Evolutionary conservation across 1,140 invertebrate species (phyloP), one percentile per base, ranked within the genome.

Genomic region (Portunus trituberculatus): DNA sequence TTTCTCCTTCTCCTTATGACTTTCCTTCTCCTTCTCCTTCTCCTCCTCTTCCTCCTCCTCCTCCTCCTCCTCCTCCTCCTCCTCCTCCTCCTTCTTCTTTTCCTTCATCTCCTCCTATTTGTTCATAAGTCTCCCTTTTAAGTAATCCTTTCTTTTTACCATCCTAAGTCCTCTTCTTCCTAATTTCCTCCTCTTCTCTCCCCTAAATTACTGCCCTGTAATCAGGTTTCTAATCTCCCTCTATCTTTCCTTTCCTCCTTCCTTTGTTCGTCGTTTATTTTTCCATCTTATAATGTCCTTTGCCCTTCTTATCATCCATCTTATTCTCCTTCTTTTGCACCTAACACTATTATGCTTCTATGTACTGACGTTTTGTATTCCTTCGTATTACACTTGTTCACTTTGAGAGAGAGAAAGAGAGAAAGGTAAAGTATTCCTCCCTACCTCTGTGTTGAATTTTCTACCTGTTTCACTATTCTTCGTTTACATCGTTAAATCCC

Each of bases 211-310:
- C 20, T 76, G 10, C 20, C n/a, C 67, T 20, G 12, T 76, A 76
- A 76, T 76, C 67, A 76, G 67, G 67, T n/a, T 76, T 76, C 67
- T 76, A 76, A 76, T 76, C 67, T 76, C 20, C n/a, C 67, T 76
- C n/a, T n/a, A 76, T 76, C 67, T n/a, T n/a, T 76, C 67, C 67
- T 76, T 59, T 59, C 52, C 20, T n/a, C n/a, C 67, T 76, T n/a
- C 67, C 67, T 76, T 76, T 76, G 20, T 76, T 8, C 67, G 10
- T 0, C 7, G 6, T 76, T 76, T 76, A 8, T 76, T 25, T 25
- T 76, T 7, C n/a, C 20, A 25, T 76, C 67, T 76, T 20, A 25
- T 76, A 20, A 76, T 8, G 20, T 20, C n/a, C 67, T 76, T n/a
- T n/a, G 6, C 25, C 67, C 20, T 25, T 76, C 67, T 25, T 76